Evolutionary conservation across 2,888 invertebrate species (phyloP).

Genomic region (Pantelozetes paolii): DNA sequence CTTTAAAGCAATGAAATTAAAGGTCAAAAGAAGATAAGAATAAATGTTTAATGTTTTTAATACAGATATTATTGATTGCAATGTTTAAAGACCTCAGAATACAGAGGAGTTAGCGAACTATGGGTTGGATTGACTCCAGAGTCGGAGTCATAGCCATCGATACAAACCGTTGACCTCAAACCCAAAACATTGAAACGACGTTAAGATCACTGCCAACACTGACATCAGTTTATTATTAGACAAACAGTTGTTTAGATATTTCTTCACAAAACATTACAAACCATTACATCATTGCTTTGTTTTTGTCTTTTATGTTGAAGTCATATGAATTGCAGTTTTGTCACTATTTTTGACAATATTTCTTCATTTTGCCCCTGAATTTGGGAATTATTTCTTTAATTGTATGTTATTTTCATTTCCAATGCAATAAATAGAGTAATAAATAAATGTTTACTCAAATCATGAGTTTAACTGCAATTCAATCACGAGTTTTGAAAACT

Average conservation of each 20-base stretch:
- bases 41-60: no score
- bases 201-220: background rate
- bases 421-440: no score
- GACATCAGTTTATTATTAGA: constrained; percentile 13
- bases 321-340: no score
- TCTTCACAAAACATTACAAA: no score
- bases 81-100: no score
- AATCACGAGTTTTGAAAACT: no score
- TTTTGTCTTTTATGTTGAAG: background rate
- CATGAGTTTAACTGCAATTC: no score
- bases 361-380: no score
- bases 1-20: background rate
- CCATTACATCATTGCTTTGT: background rate
- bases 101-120: constrained; percentile 21
- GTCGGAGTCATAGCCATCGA: background rate
- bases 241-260: background rate
- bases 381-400: no score
- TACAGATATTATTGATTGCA: no score
- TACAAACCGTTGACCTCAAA: constrained; percentile 9
- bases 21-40: background rate
- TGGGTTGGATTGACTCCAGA: background rate
- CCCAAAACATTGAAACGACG: background rate
- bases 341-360: background rate
- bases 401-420: no score
- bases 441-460: no score